phyloP scores from a whole-genome alignment of 2,797 vertebrate genomes.

The Heliangelus exortis region DNA sequence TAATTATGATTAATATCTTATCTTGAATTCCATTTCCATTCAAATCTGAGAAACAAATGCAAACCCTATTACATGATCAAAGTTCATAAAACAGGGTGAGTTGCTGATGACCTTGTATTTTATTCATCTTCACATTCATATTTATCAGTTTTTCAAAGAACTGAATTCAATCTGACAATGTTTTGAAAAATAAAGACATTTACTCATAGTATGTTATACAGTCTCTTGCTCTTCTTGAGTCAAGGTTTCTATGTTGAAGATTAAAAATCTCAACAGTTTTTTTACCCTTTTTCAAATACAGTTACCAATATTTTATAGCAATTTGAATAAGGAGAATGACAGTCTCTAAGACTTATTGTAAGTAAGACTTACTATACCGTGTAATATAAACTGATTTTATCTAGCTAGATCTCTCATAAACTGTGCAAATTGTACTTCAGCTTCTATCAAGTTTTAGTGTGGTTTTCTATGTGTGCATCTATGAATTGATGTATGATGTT shows the following conservation, averaged over 20 bases:
- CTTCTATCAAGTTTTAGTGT: background rate
- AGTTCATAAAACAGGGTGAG: constrained; percentile 84
- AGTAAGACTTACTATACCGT: background rate
- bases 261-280: constrained; percentile 62
- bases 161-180: constrained; percentile 56
- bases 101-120: constrained; percentile 89
- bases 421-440: background rate
- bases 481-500: background rate
- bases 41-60: constrained; percentile 83
- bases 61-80: constrained; percentile 81
- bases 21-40: constrained; percentile 90
- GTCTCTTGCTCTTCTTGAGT: constrained; percentile 27
- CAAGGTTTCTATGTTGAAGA: constrained; percentile 30
- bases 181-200: constrained; percentile 62
- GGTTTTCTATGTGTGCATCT: rapidly evolving
- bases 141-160: constrained; percentile 81
- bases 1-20: constrained; percentile 99
- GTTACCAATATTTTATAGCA: background rate
- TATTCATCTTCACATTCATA: constrained; percentile 90
- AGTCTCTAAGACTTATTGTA: background rate
- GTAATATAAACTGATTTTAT: background rate
- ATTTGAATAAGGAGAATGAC: background rate
- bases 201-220: constrained; percentile 32
- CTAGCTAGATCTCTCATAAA: background rate
- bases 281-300: constrained; percentile 35